Conservation (phyloP, 2,113 vertebrate genomes). For the Sylvietta virens region DNA sequence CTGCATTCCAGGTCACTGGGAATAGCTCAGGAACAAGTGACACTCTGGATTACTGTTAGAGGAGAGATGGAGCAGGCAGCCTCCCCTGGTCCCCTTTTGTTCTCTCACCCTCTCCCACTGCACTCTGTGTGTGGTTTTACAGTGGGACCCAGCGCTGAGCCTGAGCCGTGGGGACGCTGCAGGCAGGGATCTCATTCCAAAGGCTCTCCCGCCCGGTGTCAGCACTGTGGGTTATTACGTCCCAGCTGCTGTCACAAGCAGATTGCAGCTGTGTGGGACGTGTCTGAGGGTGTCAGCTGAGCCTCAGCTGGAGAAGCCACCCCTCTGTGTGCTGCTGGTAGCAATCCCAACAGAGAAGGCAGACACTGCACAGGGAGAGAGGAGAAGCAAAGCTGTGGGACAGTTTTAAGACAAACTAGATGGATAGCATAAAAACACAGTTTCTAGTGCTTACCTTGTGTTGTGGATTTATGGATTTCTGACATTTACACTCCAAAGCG, state of each 20-base stretch:
- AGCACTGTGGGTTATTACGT: neutral
- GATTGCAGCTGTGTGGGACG: neutral
- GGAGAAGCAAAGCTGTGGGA: neutral
- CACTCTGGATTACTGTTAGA: neutral
- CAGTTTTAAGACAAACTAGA: neutral
- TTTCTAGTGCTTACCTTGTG: neutral
- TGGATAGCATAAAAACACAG: neutral
- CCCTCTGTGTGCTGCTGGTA: neutral
- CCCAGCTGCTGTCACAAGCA: neutral
- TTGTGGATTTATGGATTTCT: neutral
- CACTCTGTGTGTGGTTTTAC: neutral
- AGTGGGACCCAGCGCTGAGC: neutral
- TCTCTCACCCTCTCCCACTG: neutral
- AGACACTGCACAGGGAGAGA: neutral
- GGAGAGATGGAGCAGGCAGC: neutral
- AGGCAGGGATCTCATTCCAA: neutral
- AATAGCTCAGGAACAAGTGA: constrained; percentile 12
- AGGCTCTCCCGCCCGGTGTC: neutral
- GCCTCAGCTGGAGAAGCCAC: neutral
- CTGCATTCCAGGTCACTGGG: neutral
- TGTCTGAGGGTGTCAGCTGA: neutral
- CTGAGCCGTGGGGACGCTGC: neutral
- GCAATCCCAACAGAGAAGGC: neutral
- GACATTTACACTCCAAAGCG: neutral
- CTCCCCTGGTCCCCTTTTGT: neutral